phyloP scores from a whole-genome alignment of 2,797 vertebrate genomes.

The Acanthurus lineatus region DNA sequence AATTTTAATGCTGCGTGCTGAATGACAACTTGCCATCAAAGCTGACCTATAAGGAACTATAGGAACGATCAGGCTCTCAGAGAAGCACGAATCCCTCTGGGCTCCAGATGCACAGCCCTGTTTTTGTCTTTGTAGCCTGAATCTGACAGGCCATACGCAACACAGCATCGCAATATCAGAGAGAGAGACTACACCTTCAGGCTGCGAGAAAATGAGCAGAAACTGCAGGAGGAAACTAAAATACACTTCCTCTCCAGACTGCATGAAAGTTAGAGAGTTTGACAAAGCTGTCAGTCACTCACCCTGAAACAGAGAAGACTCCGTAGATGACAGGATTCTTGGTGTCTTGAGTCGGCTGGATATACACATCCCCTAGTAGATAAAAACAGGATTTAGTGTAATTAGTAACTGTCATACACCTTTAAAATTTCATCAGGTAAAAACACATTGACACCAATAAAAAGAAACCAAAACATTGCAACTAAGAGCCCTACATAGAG shows the following conservation, averaged over 20 bases:
- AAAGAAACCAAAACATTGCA: no score
- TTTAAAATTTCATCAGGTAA: slow-evolving; percentile 81
- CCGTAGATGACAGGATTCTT: slow-evolving; percentile 98
- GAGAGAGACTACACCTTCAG: slow-evolving; percentile 55
- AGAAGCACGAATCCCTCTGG: slow-evolving; percentile 55
- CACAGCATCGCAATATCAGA: slow-evolving; percentile 65
- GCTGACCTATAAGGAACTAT: slow-evolving; percentile 62
- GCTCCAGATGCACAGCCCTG: slow-evolving; percentile 57
- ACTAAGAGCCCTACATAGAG: no score
- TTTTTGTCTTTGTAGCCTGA: slow-evolving; percentile 65
- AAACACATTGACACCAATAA: slow-evolving; percentile 16
- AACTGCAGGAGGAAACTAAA: slow-evolving; percentile 51
- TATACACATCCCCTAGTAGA: slow-evolving; percentile 94
- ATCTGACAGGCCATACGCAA: slow-evolving; percentile 57
- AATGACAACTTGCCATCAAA: slow-evolving; percentile 72
- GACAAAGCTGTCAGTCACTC: slow-evolving; percentile 73
- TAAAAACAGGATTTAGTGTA: slow-evolving; percentile 11
- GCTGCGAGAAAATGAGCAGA: slow-evolving; percentile 58
- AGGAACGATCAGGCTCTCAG: slow-evolving; percentile 51
- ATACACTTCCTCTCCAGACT: slow-evolving; percentile 51
- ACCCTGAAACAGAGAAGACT: slow-evolving; percentile 97
- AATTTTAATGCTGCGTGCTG: slow-evolving; percentile 61
- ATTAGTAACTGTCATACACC: slow-evolving; percentile 84
- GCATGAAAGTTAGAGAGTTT: slow-evolving; percentile 52
- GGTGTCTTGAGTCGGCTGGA: slow-evolving; percentile 96